Evolutionary conservation across 2,888 invertebrate genomes (phyloP).

Genomic region (Coleophora flavipennella): DNA sequence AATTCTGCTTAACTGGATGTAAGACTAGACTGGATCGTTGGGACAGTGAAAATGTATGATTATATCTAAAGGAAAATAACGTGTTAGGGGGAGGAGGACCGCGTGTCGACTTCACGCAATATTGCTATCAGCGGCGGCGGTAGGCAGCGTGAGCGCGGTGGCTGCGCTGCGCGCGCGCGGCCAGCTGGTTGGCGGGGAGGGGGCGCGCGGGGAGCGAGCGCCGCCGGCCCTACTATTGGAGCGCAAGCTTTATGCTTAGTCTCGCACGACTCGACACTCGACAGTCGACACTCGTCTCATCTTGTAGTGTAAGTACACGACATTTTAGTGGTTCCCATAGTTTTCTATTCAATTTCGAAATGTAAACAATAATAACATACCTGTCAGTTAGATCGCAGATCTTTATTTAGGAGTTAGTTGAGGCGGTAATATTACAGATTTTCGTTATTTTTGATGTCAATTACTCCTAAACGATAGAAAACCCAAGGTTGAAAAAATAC

Average conservation of each 20-base stretch:
- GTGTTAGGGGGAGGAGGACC: conserved; percentile 17
- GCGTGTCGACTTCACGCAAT: conserved; percentile 15
- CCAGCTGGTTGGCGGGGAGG: conserved; percentile 32
- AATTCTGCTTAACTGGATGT: background rate
- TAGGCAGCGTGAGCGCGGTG: too few species aligned
- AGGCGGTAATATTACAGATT: too few species aligned
- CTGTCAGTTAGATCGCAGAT: background rate
- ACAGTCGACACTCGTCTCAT: too few species aligned
- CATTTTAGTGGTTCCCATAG: conserved; percentile 16
- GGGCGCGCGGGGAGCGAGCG: conserved; percentile 13
- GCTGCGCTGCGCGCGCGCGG: conserved; percentile 37
- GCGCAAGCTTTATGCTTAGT: conserved; percentile 23
- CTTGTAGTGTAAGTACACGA: conserved; percentile 38
- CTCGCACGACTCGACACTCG: conserved; percentile 32
- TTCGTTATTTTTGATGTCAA: too few species aligned
- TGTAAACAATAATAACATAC: background rate
- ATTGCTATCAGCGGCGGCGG: conserved; percentile 35
- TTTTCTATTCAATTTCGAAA: background rate
- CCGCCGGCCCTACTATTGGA: conserved; percentile 26
- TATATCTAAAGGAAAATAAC: conserved; percentile 11
- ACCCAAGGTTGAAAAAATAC: too few species aligned
- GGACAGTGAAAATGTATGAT: background rate
- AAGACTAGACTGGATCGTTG: too few species aligned
- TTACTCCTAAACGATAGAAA: too few species aligned
- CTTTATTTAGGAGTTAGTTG: too few species aligned